phyloP scores from a whole-genome alignment of 2,888 invertebrate species.

The Sarcophaga variegata region DNA sequence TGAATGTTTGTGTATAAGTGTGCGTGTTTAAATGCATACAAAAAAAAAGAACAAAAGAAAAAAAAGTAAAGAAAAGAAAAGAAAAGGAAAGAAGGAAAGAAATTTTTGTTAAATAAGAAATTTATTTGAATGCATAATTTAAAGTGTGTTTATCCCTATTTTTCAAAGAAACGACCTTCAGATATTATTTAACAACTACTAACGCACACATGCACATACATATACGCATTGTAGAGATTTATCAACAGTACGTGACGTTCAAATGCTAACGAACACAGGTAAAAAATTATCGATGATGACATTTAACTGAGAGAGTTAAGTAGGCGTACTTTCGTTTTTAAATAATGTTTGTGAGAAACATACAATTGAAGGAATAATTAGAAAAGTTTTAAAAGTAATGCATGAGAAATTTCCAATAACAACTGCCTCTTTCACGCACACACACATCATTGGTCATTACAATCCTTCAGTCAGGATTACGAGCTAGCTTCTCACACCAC shows the following conservation, averaged over 20 bases:
- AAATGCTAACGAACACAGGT: background rate
- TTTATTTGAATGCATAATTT: constrained; percentile 54
- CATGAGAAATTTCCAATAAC: no score
- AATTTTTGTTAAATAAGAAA: constrained; percentile 51
- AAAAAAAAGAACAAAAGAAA: constrained; percentile 8
- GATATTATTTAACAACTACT: constrained; percentile 27
- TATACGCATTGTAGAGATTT: background rate
- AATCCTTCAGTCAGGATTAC: no score
- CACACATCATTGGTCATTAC: no score
- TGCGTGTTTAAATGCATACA: constrained; percentile 66
- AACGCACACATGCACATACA: background rate
- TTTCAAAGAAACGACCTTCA: constrained; percentile 55
- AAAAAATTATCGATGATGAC: background rate
- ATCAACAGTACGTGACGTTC: background rate
- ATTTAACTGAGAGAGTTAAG: background rate
- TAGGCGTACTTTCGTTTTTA: no score
- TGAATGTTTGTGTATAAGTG: constrained; percentile 19
- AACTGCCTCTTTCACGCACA: no score
- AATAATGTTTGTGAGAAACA: no score
- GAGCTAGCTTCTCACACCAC: no score
- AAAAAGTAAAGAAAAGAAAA: background rate
- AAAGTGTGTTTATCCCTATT: constrained; percentile 26
- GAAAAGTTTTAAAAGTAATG: no score
- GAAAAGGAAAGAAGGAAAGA: no score
- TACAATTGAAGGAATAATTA: no score